Evolutionary conservation across 2,797 vertebrate genomes (phyloP).

Genomic region (Malacoctenus gilli): DNA sequence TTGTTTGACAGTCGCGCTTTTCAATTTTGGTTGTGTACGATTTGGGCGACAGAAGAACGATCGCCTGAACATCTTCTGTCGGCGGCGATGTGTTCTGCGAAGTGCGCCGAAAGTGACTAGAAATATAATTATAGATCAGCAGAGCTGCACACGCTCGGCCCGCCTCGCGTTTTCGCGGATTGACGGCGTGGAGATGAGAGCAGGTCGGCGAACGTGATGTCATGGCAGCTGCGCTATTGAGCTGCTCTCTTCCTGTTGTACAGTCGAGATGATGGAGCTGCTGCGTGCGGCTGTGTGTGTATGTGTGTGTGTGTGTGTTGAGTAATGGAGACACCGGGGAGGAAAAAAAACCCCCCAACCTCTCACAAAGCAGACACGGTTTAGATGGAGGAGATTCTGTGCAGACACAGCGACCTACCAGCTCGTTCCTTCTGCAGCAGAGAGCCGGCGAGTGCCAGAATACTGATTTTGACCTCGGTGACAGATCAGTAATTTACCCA

Average conservation of each 20-base stretch:
- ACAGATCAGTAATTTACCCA: slow-evolving; percentile 12
- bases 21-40: slow-evolving; percentile 10
- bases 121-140: no score
- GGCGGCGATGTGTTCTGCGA: no score
- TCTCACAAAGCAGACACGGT: slow-evolving; percentile 9
- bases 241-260: slow-evolving; percentile 45
- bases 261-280: slow-evolving; percentile 27
- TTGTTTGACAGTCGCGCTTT: background rate
- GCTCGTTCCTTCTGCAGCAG: slow-evolving; percentile 11
- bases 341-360: no score
- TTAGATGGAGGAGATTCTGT: slow-evolving; percentile 14
- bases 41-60: background rate
- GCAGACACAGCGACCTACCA: slow-evolving; percentile 20
- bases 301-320: slow-evolving; percentile 2
- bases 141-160: no score
- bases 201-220: slow-evolving; percentile 43
- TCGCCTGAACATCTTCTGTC: background rate
- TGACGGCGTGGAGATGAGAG: slow-evolving; percentile 42
- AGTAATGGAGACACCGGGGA: no score
- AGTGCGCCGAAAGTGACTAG: no score
- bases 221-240: no score
- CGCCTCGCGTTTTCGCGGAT: slow-evolving; percentile 40
- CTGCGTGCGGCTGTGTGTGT: slow-evolving; percentile 18
- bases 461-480: slow-evolving; percentile 1
- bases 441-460: slow-evolving; percentile 4